Evolutionary conservation across 2,797 vertebrate genomes (phyloP).

Genomic region (Argyrosomus regius): DNA sequence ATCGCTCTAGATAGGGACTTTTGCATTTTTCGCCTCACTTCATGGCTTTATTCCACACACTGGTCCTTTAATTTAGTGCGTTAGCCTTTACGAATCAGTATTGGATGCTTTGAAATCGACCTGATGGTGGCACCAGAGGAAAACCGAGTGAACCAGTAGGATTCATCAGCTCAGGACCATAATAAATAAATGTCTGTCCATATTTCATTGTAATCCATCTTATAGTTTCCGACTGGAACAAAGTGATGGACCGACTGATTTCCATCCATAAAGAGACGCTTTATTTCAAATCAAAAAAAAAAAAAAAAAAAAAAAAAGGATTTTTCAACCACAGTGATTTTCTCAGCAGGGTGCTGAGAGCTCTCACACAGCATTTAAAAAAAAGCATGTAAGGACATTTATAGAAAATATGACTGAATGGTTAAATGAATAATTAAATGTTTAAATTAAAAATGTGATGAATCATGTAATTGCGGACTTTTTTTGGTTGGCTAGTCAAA

Average conservation of each 20-base stretch:
- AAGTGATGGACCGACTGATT: background rate
- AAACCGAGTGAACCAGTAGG: background rate
- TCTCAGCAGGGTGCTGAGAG: background rate
- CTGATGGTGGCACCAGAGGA: background rate
- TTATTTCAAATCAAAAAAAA: too few relatives aligned
- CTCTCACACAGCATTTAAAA: background rate
- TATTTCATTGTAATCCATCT: background rate
- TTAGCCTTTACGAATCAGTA: background rate
- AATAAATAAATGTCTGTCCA: background rate
- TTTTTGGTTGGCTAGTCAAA: background rate
- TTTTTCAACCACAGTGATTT: background rate
- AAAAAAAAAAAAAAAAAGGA: background rate
- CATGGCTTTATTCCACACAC: too few relatives aligned
- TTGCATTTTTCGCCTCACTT: too few relatives aligned
- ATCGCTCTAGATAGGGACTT: too few relatives aligned
- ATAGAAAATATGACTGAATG: background rate
- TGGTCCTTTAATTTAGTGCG: background rate
- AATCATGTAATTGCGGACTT: background rate
- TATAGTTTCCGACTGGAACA: background rate
- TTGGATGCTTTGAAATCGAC: background rate
- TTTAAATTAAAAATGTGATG: background rate
- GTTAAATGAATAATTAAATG: background rate
- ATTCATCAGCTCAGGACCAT: background rate
- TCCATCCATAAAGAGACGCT: background rate
- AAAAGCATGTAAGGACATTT: background rate